phyloP scores from a whole-genome alignment of 2,797 vertebrate genomes.

The Chelmon rostratus region DNA sequence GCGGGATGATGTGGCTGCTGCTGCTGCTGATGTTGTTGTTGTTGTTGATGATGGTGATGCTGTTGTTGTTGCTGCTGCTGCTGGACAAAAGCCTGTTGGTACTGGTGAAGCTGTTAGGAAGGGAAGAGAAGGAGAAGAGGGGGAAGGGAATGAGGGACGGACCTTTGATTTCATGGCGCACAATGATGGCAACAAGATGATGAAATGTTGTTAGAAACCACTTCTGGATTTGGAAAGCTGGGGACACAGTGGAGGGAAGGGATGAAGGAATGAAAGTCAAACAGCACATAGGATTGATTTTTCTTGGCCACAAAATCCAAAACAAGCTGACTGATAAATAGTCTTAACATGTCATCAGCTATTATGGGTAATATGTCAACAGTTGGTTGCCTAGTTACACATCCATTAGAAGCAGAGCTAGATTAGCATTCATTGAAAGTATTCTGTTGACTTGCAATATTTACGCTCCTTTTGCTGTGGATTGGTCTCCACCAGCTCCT shows the following conservation, averaged over 20 bases:
- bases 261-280: slow-evolving; percentile 64
- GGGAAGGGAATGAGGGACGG: slow-evolving; percentile 71
- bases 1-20: slow-evolving; percentile 81
- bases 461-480: not conserved
- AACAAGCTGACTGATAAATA: not conserved
- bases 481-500: not conserved
- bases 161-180: slow-evolving; percentile 69
- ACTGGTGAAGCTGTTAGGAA: slow-evolving; percentile 91
- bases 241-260: slow-evolving; percentile 59
- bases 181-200: slow-evolving; percentile 60
- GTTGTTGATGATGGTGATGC: slow-evolving; percentile 86
- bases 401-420: not conserved
- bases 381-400: not conserved
- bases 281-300: slow-evolving; percentile 18
- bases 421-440: not conserved
- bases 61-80: slow-evolving; percentile 86
- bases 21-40: slow-evolving; percentile 74
- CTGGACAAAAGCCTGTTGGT: slow-evolving; percentile 92
- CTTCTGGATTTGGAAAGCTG: slow-evolving; percentile 72
- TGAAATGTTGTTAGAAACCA: slow-evolving; percentile 76
- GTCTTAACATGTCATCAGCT: not conserved
- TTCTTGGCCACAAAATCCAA: not conserved
- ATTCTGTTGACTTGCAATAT: not conserved
- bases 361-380: not conserved
- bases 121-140: slow-evolving; percentile 58